Percentiles rank a stretch among this genome's conserved stretches.
Conservation (phyloP, 2,888 invertebrate genomes). For the Nephrotoma guestfalica region DNA sequence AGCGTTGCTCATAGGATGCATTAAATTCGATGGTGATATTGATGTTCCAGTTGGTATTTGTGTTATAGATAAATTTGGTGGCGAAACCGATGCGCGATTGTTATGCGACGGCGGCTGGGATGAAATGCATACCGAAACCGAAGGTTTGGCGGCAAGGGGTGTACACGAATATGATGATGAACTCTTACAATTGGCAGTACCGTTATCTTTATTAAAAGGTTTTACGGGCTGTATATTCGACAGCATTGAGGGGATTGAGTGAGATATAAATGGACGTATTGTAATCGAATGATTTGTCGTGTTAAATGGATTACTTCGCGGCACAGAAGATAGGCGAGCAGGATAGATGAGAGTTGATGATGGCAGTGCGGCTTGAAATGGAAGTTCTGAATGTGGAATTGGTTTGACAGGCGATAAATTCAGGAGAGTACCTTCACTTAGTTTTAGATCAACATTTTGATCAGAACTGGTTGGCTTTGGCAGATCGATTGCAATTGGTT, state of each 20-base stretch:
- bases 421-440: not conserved
- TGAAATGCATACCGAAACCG: conserved; percentile 1
- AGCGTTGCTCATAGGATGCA: not conserved
- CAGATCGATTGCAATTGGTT: not conserved
- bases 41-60: not conserved
- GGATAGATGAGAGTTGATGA: not conserved
- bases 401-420: conserved; percentile 1
- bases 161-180: not conserved
- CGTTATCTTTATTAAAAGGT: not conserved
- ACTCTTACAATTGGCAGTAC: not conserved
- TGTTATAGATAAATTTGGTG: not conserved
- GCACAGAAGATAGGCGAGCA: not conserved
- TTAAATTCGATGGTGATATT: not conserved
- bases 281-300: not conserved
- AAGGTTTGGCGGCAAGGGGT: not conserved
- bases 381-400: not conserved
- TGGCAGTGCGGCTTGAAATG: not conserved
- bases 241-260: not conserved
- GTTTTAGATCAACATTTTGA: not conserved
- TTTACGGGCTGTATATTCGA: not conserved
- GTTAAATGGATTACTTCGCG: not conserved
- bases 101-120: not conserved
- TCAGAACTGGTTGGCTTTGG: not conserved
- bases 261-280: not conserved
- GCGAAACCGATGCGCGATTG: not conserved